Percentiles rank a stretch among this genome's conserved stretches.
phyloP scores from a whole-genome alignment of 2,888 invertebrate genomes.

The Thereva nobilitata region DNA sequence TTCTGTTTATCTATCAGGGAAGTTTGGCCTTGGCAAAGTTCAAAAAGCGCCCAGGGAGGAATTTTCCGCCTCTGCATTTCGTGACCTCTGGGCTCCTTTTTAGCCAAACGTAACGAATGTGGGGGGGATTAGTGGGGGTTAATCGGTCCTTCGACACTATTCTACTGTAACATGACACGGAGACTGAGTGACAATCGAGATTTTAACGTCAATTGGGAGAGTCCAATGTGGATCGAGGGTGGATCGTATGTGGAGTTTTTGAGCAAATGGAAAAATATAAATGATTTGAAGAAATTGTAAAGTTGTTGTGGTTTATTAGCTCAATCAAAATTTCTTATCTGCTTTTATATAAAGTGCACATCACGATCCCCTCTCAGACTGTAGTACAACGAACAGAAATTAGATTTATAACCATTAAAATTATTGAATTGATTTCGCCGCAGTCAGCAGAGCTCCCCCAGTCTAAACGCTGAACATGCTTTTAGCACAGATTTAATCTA shows the following conservation, averaged over 20 bases:
- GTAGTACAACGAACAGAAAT: no score
- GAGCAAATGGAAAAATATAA: conserved; percentile 17
- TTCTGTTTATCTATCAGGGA: conserved; percentile 35
- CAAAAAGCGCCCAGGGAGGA: conserved; percentile 27
- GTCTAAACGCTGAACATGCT: no score
- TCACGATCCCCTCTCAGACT: no score
- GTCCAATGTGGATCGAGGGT: conserved; percentile 15
- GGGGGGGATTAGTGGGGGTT: conserved; percentile 33
- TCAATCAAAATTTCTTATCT: no score
- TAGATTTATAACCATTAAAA: no score
- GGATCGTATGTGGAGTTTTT: neutral
- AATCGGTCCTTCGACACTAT: conserved; percentile 35
- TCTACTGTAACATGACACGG: neutral
- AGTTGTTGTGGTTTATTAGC: no score
- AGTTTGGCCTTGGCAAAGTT: conserved; percentile 31
- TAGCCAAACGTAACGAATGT: conserved; percentile 3
- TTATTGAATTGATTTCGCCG: no score
- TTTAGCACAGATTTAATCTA: no score
- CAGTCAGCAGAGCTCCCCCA: no score
- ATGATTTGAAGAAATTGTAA: no score
- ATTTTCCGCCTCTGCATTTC: conserved; percentile 11
- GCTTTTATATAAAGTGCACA: no score
- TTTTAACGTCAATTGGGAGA: conserved; percentile 24
- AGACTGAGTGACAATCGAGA: conserved; percentile 24
- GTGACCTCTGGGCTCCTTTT: conserved; percentile 22